Base-by-base conservation (phyloP, 2,113 vertebrate species). In the Speoplatyrhinus poulsoni region DNA sequence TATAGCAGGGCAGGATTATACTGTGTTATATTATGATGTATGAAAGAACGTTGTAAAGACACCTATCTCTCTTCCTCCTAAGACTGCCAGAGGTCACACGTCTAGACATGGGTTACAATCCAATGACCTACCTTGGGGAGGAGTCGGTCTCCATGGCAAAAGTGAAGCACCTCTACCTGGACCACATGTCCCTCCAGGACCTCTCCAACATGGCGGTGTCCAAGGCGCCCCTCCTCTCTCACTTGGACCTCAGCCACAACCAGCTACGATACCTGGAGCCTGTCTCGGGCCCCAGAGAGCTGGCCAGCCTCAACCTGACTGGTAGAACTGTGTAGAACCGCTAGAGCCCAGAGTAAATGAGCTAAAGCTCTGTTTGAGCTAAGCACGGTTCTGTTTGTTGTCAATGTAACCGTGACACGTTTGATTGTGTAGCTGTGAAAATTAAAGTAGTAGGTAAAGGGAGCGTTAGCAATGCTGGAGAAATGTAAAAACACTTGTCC, bases 21-120 rank as follows among this genome's bases (percentile, higher is more conserved):
- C 15, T 52, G 7, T 5, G 36, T 41, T 41, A 26, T 26, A 26
- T 26, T 26, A 26, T 26, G 26, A 26, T 26, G 2, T 3, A 26
- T 26, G 36, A 41, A 41, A 41, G 36, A 41, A 41, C 5, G 7
- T 41, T 41, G 7, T 41, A 41, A 41, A 41, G 36, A 41, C 9
- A 48, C 56, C 60, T 17, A 13, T 16, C 9, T 65, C 17, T 75
- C 17, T n/a, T 47, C 48, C 8, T 8, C 0, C 3, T 26, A 50
- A 94, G 93, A 73, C 91, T 96, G 0, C 82, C 83, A 0, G 88
- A 87, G 46, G 84, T 95, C 60, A 93, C 78, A 0, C 75, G 82
- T 0, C 90, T 99, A 48, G 95, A 98, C 59, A 75, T 98, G 82
- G 93, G 95, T 71, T 89, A 94, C 90, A 98, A 98, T 79, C 95